These are phyloP conservation scores for Pomatostomus ruficeps DNA, from an alignment of 2,113 vertebrate species.

Conservation along the genomic window DNA sequence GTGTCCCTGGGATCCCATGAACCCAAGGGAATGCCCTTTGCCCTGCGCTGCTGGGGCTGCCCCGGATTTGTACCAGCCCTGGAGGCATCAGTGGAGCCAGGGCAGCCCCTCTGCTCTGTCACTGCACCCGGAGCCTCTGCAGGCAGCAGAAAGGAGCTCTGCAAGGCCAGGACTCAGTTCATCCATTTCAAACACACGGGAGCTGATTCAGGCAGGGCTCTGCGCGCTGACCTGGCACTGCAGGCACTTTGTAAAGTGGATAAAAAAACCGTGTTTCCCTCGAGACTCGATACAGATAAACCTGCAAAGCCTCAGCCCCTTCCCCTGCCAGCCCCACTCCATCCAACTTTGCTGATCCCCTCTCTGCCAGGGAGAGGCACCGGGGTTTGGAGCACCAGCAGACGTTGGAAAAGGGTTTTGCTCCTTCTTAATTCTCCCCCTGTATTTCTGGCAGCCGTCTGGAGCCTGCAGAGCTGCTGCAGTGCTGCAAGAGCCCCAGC, in stretches of 20 bases:
- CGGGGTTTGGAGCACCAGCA: not conserved
- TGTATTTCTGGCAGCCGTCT: not conserved
- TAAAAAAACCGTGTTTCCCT: not conserved
- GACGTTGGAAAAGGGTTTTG: not conserved
- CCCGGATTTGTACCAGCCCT: too few relatives aligned
- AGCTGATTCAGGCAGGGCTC: not conserved
- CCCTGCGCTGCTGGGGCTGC: too few relatives aligned
- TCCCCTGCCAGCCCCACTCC: not conserved
- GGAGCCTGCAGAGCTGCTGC: slow-evolving; percentile 20
- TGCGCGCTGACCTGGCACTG: not conserved
- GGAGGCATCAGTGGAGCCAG: too few relatives aligned
- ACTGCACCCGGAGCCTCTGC: not conserved
- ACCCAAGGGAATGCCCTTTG: too few relatives aligned
- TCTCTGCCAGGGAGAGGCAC: not conserved
- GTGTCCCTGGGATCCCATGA: too few relatives aligned
- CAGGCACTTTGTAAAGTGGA: not conserved
- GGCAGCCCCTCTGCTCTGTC: not conserved
- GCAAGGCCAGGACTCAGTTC: not conserved
- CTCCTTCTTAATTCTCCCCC: not conserved
- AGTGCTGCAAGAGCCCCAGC: not conserved
- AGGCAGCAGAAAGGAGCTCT: not conserved
- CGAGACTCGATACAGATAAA: not conserved
- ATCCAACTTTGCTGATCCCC: not conserved
- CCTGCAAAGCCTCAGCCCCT: not conserved
- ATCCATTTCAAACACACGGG: not conserved